phyloP scores from a whole-genome alignment of 1,140 invertebrate genomes.

The Leptinotarsa texana region DNA sequence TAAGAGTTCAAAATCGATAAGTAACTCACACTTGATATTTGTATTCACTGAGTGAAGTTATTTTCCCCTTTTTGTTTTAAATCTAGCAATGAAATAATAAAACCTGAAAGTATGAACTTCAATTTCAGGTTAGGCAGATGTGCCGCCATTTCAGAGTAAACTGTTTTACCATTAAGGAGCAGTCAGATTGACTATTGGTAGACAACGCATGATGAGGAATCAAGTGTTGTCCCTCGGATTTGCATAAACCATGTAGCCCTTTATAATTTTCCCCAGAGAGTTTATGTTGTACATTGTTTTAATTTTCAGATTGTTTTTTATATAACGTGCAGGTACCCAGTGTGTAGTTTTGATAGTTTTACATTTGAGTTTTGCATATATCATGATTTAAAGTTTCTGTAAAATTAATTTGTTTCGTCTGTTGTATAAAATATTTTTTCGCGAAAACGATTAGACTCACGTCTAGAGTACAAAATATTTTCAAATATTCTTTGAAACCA shows the following conservation, averaged over 20 bases:
- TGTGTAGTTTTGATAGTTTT: neutral
- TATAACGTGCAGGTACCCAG: neutral
- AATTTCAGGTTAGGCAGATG: constrained; percentile 73
- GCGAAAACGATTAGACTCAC: too few relatives aligned
- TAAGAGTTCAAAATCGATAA: too few relatives aligned
- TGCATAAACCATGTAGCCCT: neutral
- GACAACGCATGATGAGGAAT: constrained; percentile 59
- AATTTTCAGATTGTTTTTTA: neutral
- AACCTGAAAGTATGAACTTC: constrained; percentile 8
- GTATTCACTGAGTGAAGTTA: too few relatives aligned
- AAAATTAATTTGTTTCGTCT: too few relatives aligned
- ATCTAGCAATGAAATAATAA: neutral
- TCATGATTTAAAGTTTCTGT: too few relatives aligned
- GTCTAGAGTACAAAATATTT: too few relatives aligned
- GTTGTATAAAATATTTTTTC: too few relatives aligned
- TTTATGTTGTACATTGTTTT: neutral
- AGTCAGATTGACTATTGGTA: constrained; percentile 68
- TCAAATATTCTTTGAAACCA: too few relatives aligned
- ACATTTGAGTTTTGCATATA: too few relatives aligned
- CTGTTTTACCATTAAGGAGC: constrained; percentile 70
- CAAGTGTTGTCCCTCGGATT: constrained; percentile 43
- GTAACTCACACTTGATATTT: too few relatives aligned
- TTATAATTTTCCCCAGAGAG: neutral
- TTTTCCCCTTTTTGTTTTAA: too few relatives aligned
- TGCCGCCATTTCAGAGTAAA: constrained; percentile 76